Percentiles rank a stretch among this genome's conserved stretches.
phyloP scores from a whole-genome alignment of 1,140 invertebrate genomes.

The Macrosteles quadrilineatus region DNA sequence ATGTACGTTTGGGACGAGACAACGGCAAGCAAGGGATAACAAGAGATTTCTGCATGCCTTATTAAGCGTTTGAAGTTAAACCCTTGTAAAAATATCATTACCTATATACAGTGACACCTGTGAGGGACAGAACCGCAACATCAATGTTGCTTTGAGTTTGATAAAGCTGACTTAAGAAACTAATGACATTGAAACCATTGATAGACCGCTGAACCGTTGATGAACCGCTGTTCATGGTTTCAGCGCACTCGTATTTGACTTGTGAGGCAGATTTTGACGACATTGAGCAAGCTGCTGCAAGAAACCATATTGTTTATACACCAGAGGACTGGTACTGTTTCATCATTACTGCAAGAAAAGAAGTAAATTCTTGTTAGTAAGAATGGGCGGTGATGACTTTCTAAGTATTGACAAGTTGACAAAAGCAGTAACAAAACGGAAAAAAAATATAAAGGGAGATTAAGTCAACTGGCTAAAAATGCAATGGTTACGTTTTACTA shows the following conservation, averaged over 20 bases:
- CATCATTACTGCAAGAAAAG: conserved; percentile 14
- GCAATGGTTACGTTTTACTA: conserved; percentile 21
- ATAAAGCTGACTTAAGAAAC: no score
- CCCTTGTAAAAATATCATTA: conserved; percentile 4
- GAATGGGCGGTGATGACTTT: neutral
- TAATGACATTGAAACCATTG: conserved; percentile 33
- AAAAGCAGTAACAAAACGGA: conserved; percentile 26
- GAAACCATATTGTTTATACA: conserved; percentile 20
- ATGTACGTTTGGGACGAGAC: conserved; percentile 36
- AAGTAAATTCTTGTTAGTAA: conserved; percentile 28
- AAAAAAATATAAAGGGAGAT: conserved; percentile 16
- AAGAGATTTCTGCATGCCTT: conserved; percentile 36
- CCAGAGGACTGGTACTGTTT: conserved; percentile 22
- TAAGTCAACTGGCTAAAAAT: conserved; percentile 30
- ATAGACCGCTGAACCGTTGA: conserved; percentile 18
- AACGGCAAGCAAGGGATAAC: conserved; percentile 30
- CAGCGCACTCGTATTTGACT: conserved; percentile 27
- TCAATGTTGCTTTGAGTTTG: conserved; percentile 36
- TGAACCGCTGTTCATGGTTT: conserved; percentile 30
- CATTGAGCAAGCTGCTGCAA: conserved; percentile 26
- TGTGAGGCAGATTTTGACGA: conserved; percentile 30
- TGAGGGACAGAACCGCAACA: conserved; percentile 34
- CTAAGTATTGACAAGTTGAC: neutral
- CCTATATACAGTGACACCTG: conserved; percentile 33
- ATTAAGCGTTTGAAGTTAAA: conserved; percentile 14